Base-by-base conservation (phyloP, 2,113 vertebrate species). In the Daphoenositta chrysoptera region DNA sequence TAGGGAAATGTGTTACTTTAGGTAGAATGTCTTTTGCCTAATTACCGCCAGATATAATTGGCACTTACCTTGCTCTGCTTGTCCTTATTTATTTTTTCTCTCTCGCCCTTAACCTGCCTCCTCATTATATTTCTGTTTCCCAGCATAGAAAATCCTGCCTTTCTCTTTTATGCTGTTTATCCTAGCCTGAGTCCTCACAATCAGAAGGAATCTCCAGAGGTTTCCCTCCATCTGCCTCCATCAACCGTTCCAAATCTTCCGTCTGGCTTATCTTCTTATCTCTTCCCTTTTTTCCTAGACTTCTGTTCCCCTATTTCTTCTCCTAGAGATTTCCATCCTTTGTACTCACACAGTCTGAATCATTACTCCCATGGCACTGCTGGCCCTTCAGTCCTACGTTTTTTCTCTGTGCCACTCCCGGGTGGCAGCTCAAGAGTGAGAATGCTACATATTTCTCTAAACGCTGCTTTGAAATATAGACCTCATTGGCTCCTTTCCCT, bases 151-250 rank as follows among this genome's bases (percentile, higher is more conserved):
- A 79, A 57, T 87, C 66, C 73, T 64, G n/a, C 50, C 60, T 87
- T 91, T 89, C 66, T 79, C 78, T 93, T 94, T 91, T 54, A 77
- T 91, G 73, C 82, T 80, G 37, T 63, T 89, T 85, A 77, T 85
- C 50, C 61, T 84, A 71, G 51, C 73, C 73, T 37, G 53, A 87
- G 44, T 93, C 45, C 50, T 89, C n/a, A n/a, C 12, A 14, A 69
- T 79, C 70, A 57, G 53, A 78, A 83, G 26, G 53, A 95, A 93
- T 73, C 88, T 94, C 85, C 79, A 88, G 94, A 95, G 88, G 50
- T 88, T 95, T 94, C 42, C 54, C 58, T 85, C 94, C 88, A 88
- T 95, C 95, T 97, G 90, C 71, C 35, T 93, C 79, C 15, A 61
- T 79, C 63, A 92, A 31, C 79, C 54, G 58, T 93, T 96, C 85